Evolutionary conservation across 2,113 vertebrate genomes (phyloP).

Genomic region (Probosciger aterrimus): DNA sequence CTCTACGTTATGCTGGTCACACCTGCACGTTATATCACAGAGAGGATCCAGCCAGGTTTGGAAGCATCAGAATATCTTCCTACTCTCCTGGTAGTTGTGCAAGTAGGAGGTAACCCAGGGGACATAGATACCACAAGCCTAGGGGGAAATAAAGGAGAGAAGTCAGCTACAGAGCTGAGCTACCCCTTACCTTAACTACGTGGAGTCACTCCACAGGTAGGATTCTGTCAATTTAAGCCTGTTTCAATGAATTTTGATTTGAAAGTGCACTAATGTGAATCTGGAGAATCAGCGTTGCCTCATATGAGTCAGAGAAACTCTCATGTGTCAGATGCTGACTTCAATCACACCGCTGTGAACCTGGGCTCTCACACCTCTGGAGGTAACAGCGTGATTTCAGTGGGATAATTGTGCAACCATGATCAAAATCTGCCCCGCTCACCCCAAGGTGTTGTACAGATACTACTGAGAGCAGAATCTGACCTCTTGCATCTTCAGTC

Average conservation of each 20-base stretch:
- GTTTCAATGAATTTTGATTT: not conserved
- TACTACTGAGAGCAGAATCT: not conserved
- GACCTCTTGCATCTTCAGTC: not conserved
- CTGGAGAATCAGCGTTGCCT: not conserved
- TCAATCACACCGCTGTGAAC: not conserved
- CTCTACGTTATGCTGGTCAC: not conserved
- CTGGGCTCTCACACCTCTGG: not conserved
- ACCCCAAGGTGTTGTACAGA: not conserved
- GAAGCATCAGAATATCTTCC: not conserved
- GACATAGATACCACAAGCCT: not conserved
- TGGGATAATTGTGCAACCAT: not conserved
- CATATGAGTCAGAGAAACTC: conserved; percentile 37
- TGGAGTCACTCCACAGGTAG: not conserved
- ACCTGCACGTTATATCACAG: not conserved
- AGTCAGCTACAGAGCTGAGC: not conserved
- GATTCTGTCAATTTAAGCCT: not conserved
- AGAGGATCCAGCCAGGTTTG: not conserved
- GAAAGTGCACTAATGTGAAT: not conserved
- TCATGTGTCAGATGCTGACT: conserved; percentile 9
- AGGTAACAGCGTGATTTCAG: not conserved
- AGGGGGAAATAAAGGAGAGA: not conserved
- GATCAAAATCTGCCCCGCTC: not conserved
- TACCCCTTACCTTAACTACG: not conserved
- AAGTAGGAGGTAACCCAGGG: not conserved
- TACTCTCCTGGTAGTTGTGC: not conserved